phyloP scores from a whole-genome alignment of 2,888 invertebrate genomes.

The Drosophila nr. medialis region DNA sequence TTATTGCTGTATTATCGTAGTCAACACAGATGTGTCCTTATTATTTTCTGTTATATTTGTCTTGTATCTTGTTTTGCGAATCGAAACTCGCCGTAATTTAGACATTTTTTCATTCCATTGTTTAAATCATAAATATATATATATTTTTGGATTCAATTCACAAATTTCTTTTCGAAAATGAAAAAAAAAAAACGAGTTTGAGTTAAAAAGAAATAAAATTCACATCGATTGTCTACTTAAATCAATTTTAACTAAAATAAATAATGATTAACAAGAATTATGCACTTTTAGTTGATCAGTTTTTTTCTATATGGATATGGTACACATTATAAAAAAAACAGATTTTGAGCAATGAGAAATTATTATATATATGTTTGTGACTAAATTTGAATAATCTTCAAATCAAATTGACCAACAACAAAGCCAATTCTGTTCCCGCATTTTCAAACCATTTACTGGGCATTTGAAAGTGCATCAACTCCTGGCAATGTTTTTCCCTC shows the following conservation, averaged over 20 bases:
- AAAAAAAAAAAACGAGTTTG: background rate
- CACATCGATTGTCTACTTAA: constrained; percentile 3
- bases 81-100: constrained; percentile 3
- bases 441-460: constrained; percentile 18
- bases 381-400: background rate
- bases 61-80: constrained; percentile 1
- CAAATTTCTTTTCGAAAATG: background rate
- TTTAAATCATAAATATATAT: background rate
- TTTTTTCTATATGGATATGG: background rate
- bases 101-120: constrained; percentile 16
- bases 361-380: background rate
- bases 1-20: constrained; percentile 21
- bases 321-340: background rate
- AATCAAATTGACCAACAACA: background rate
- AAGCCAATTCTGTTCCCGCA: background rate
- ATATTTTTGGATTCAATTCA: constrained; percentile 14
- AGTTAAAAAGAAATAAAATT: background rate
- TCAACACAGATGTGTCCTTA: constrained; percentile 10
- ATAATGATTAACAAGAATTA: background rate
- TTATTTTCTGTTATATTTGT: background rate
- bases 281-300: background rate
- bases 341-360: too few relatives aligned
- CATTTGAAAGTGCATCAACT: constrained; percentile 89
- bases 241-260: constrained; percentile 32
- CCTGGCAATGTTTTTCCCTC: constrained; percentile 96